Evolutionary conservation across 2,888 invertebrate species (phyloP), one percentile per base, ranked within the genome.

Genomic region (Tenthredo livida): DNA sequence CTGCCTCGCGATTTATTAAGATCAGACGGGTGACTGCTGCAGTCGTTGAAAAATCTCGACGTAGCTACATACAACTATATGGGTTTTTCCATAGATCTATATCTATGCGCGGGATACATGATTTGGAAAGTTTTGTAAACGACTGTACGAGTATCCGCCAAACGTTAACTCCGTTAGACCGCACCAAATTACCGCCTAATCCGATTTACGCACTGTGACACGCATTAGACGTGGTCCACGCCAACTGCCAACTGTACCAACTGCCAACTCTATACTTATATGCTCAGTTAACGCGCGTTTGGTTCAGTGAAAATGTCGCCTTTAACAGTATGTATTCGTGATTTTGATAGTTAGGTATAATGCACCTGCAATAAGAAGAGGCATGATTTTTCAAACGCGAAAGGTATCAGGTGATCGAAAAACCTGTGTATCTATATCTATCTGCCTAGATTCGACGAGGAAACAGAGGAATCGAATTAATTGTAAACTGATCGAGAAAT

Each of bases 151-250:
- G 67, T 83, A 83, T 50, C 65, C 70, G 70, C 83, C 83, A 83
- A 83, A 83, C 83, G 70, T 70, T 83, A 83, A 83, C 83, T 83
- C 83, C 83, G 70, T 83, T 83, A 83, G 83, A 83, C 83, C 83
- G 83, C 83, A 83, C 67, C 83, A 33, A 83, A 83, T 83, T 83
- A 83, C 83, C 83, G 67, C n/a, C 83, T 83, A 83, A 83, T 70
- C 40, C 83, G 83, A 83, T 83, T 83, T 83, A 83, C 83, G 67
- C 83, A 83, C 67, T 65, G 83, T 70, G 50, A 83, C 83, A 83
- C 65, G 83, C 83, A 83, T 83, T 83, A 83, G 83, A 83, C 67
- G 83, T 43, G 83, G 83, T 83, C 83, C 67, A 47, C 83, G 83
- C 83, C 83, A 83, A 83, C 80, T 80, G 80, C 61, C 80, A 80